phyloP scores from a whole-genome alignment of 2,888 invertebrate species.

The Timema podura region DNA sequence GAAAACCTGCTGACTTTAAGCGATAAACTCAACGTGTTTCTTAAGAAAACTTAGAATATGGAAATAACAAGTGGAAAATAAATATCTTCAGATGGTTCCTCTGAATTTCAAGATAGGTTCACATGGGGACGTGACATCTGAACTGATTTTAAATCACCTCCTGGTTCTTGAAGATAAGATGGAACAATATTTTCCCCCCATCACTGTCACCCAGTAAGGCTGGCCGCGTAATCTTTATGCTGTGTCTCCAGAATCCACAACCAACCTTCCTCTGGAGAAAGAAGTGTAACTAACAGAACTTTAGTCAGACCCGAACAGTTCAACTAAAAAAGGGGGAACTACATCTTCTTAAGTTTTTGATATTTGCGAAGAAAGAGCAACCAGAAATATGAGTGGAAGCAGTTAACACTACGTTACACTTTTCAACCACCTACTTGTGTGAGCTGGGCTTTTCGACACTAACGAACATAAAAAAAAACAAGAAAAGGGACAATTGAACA shows the following conservation, averaged over 20 bases:
- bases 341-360: neutral
- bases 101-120: neutral
- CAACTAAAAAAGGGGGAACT: neutral
- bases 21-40: neutral
- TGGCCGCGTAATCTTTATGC: neutral
- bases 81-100: conserved; percentile 3
- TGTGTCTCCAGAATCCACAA: conserved; percentile 8
- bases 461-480: too few species aligned
- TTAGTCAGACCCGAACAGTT: neutral
- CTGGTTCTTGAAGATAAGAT: neutral
- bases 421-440: too few species aligned
- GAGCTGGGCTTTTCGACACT: too few species aligned
- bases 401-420: neutral
- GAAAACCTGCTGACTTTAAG: neutral
- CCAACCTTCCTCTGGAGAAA: neutral
- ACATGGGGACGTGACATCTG: neutral
- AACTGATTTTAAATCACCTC: neutral
- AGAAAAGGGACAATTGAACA: too few species aligned
- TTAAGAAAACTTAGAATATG: neutral
- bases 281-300: neutral
- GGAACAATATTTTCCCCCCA: neutral
- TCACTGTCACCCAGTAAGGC: neutral
- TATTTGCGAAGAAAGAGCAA: neutral
- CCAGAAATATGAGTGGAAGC: conserved; percentile 5
- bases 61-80: neutral